A percentile compares a stretch with the other conserved stretches of the same genome.
Conservation (phyloP, 2,113 vertebrate genomes). For the Entosphenus tridentatus region DNA sequence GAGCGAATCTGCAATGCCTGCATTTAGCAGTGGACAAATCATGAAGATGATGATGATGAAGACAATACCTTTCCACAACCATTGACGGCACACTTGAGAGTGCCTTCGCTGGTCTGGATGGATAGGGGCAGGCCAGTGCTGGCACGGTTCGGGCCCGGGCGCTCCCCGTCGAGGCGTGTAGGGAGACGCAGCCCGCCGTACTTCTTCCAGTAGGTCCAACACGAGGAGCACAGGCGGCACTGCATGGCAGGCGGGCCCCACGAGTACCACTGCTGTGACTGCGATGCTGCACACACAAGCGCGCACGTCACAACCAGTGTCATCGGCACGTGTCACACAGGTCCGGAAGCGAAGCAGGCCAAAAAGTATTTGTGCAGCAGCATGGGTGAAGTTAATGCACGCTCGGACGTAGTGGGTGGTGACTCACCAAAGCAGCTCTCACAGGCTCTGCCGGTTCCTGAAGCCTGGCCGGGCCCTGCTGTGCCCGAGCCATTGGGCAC, state of each 20-base stretch:
- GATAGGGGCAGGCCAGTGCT: conserved; percentile 8
- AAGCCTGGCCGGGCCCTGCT: conserved; percentile 36
- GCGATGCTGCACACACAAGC: conserved; percentile 31
- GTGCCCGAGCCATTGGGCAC: conserved; percentile 57
- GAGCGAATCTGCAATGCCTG: too few relatives aligned
- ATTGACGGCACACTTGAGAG: conserved; percentile 3
- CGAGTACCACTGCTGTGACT: conserved; percentile 98
- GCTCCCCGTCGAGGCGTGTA: conserved; percentile 73
- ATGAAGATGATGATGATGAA: too few relatives aligned
- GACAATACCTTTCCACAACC: neutral
- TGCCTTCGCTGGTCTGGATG: neutral
- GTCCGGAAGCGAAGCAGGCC: too few relatives aligned
- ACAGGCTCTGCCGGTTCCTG: conserved; percentile 69
- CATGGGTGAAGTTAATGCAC: too few relatives aligned
- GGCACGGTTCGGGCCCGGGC: conserved; percentile 66
- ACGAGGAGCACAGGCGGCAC: conserved; percentile 83
- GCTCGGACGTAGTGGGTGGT: too few relatives aligned
- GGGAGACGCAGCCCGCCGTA: conserved; percentile 99
- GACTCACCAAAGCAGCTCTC: conserved; percentile 82
- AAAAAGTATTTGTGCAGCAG: too few relatives aligned
- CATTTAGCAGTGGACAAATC: too few relatives aligned
- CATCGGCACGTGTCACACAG: too few relatives aligned
- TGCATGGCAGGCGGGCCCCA: conserved; percentile 98
- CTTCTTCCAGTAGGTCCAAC: conserved; percentile 99
- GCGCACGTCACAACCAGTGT: too few relatives aligned